A percentile compares a stretch with the other conserved stretches of the same genome.
Conservation (phyloP, 2,113 vertebrate genomes). For the Puntigrus tetrazona region DNA sequence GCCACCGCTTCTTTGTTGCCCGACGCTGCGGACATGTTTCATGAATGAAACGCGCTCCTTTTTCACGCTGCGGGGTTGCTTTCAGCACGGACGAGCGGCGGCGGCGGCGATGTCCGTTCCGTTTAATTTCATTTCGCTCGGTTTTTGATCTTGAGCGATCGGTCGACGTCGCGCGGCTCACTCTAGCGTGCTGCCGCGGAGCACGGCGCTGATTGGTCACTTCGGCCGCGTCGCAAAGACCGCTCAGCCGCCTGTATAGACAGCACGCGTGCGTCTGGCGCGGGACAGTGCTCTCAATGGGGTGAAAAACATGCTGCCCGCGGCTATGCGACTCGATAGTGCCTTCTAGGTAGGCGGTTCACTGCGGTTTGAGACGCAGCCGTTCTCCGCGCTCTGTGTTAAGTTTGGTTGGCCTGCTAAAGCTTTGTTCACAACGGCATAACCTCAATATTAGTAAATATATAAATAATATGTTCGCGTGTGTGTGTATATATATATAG, state of each 20-base stretch:
- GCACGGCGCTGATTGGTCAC: conserved; percentile 62
- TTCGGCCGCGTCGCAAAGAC: neutral
- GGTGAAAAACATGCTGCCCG: too few relatives aligned
- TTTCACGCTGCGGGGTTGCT: neutral
- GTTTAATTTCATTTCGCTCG: conserved; percentile 6
- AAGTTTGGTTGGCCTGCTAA: conserved; percentile 36
- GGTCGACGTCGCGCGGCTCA: conserved; percentile 40
- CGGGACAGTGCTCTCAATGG: neutral
- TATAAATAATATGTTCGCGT: too few relatives aligned
- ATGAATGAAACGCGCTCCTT: conserved; percentile 4
- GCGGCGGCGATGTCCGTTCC: neutral
- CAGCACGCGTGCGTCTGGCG: neutral
- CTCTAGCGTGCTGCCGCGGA: conserved; percentile 59
- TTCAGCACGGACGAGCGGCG: neutral
- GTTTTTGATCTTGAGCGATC: neutral
- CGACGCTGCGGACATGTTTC: conserved; percentile 27
- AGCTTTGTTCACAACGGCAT: conserved; percentile 13
- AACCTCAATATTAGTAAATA: too few relatives aligned
- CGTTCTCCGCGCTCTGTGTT: neutral
- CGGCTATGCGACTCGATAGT: neutral
- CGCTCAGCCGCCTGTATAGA: neutral
- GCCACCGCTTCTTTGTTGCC: neutral
- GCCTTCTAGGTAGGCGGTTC: neutral
- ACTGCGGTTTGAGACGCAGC: neutral
- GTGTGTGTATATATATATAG: too few relatives aligned